phyloP scores from a whole-genome alignment of 2,888 invertebrate species.

The Buathra laborator region DNA sequence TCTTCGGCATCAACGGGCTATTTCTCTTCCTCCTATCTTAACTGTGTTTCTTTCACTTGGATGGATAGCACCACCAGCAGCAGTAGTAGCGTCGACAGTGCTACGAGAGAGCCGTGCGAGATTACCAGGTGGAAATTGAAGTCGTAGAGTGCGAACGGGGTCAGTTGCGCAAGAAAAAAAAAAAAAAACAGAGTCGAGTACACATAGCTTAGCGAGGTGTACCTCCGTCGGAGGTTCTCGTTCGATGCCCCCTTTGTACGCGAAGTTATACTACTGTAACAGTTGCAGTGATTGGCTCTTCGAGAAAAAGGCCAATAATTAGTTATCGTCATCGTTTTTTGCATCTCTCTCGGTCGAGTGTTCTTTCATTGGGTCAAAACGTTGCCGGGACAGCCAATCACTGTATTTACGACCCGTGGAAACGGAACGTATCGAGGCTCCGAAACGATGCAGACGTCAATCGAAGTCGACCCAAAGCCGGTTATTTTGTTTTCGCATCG shows the following conservation, averaged over 20 bases:
- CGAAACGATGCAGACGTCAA: slow-evolving; percentile 13
- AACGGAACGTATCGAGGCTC: not conserved
- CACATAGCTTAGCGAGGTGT: slow-evolving; percentile 43
- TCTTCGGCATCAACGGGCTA: slow-evolving; percentile 3
- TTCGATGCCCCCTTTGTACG: slow-evolving; percentile 18
- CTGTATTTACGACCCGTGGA: not conserved
- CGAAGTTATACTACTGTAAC: not conserved
- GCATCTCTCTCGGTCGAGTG: too few relatives aligned
- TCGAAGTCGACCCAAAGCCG: not conserved
- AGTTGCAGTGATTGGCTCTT: not conserved
- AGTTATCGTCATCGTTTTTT: too few relatives aligned
- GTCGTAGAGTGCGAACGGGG: slow-evolving; percentile 71
- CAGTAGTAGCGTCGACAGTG: too few relatives aligned
- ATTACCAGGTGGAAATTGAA: slow-evolving; percentile 71
- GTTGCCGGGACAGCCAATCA: not conserved
- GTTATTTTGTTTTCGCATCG: slow-evolving; percentile 11
- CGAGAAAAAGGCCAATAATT: not conserved
- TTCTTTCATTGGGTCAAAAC: too few relatives aligned
- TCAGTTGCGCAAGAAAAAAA: slow-evolving; percentile 71
- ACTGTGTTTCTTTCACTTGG: slow-evolving; percentile 34
- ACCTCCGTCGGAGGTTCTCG: slow-evolving; percentile 38
- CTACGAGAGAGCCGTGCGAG: slow-evolving; percentile 34
- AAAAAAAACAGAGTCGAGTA: slow-evolving; percentile 52
- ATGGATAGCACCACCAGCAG: not conserved
- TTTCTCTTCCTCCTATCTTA: slow-evolving; percentile 15